Conservation (phyloP, 2,113 vertebrate genomes). For the Urocitellus parryii region DNA sequence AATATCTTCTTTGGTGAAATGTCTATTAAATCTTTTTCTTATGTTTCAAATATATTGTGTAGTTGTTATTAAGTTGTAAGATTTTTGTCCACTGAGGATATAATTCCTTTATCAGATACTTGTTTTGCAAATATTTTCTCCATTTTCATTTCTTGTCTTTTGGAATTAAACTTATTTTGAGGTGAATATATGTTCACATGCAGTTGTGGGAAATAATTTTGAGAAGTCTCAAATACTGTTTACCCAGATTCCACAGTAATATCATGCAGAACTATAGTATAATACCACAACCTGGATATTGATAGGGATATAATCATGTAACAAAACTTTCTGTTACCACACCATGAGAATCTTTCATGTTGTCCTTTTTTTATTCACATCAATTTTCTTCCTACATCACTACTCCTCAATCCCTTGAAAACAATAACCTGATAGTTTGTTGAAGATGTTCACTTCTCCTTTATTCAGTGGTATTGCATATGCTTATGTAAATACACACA, state of each 20-base stretch:
- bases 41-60: background rate
- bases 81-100: background rate
- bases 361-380: background rate
- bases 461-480: background rate
- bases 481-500: background rate
- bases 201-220: slow-evolving; percentile 1
- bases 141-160: background rate
- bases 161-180: slow-evolving; percentile 15
- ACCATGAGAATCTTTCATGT: background rate
- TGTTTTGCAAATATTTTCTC: background rate
- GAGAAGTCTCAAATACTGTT: background rate
- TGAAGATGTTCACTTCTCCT: slow-evolving; percentile 12
- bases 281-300: slow-evolving; percentile 10
- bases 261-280: background rate
- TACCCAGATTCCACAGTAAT: background rate
- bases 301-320: background rate
- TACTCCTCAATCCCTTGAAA: background rate
- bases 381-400: background rate
- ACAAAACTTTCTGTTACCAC: background rate
- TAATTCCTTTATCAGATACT: background rate
- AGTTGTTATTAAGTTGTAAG: background rate
- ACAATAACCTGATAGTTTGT: background rate
- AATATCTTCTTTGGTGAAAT: background rate
- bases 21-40: background rate
- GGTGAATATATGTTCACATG: background rate